phyloP scores from a whole-genome alignment of 2,113 vertebrate species.

The Centropus bengalensis region DNA sequence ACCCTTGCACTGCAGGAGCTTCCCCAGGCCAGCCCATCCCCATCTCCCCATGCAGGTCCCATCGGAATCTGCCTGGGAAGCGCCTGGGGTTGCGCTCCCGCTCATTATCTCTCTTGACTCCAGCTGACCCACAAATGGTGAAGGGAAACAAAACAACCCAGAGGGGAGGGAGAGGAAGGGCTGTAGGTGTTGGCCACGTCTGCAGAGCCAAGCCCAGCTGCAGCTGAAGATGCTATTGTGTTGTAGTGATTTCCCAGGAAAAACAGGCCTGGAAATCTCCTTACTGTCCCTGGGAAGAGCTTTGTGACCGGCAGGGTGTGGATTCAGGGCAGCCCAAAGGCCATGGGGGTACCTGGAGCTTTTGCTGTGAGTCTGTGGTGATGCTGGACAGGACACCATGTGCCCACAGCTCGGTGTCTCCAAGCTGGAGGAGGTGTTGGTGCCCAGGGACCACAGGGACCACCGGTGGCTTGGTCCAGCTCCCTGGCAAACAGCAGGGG shows the following conservation, averaged over 20 bases:
- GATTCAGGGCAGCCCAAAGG: fast-evolving
- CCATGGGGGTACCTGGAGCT: background rate
- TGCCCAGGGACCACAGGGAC: background rate
- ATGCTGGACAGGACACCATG: background rate
- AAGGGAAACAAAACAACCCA: slow-evolving; percentile 28
- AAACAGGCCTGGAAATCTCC: slow-evolving; percentile 5
- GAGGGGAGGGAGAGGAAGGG: slow-evolving; percentile 15
- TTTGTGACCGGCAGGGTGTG: background rate
- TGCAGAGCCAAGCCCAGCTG: background rate
- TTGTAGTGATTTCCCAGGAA: slow-evolving; percentile 3
- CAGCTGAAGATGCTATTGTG: slow-evolving; percentile 35
- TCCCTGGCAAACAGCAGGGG: background rate
- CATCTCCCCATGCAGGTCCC: background rate
- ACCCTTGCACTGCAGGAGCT: background rate
- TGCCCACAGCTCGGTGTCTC: background rate
- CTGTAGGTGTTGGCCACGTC: slow-evolving; percentile 12
- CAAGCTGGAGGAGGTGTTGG: fast-evolving
- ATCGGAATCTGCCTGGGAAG: background rate
- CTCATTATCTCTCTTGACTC: slow-evolving; percentile 17
- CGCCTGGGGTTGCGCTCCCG: fast-evolving
- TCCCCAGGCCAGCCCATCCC: background rate
- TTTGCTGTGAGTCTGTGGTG: background rate
- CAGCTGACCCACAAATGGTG: background rate
- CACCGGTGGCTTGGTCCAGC: fast-evolving
- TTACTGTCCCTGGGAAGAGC: background rate